These are phyloP conservation scores for Heliconius congener DNA, from an alignment of 1,140 invertebrate species.

Conservation along the genomic window DNA sequence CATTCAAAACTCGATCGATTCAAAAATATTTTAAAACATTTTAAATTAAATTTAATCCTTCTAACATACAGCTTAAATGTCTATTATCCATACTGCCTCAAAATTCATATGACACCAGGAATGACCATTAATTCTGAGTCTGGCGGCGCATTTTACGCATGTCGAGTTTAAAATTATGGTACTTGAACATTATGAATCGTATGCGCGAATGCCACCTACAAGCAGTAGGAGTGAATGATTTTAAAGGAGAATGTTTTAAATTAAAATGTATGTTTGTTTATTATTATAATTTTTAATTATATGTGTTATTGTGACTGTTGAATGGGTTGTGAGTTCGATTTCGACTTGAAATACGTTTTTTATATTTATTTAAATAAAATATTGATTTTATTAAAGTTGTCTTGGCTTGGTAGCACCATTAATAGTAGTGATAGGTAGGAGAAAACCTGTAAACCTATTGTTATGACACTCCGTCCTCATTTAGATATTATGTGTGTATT, in stretches of 20 bases:
- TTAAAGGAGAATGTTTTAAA: not conserved
- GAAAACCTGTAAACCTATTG: no score
- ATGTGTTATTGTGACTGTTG: no score
- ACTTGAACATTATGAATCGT: not conserved
- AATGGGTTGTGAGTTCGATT: no score
- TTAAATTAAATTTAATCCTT: not conserved
- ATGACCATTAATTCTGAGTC: not conserved
- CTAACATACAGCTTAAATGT: not conserved
- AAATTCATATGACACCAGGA: not conserved
- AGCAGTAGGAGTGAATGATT: not conserved
- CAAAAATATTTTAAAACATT: not conserved
- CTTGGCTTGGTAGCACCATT: no score
- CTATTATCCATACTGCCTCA: slow-evolving; percentile 4
- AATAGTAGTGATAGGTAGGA: no score
- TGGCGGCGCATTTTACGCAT: not conserved
- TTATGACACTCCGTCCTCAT: no score
- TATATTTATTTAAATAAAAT: no score
- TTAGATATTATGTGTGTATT: no score
- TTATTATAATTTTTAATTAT: no score
- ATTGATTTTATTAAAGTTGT: no score
- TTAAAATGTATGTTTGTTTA: no score
- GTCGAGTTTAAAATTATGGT: not conserved
- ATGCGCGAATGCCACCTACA: not conserved
- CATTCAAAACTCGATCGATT: not conserved
- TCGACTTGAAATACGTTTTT: no score